These are phyloP conservation scores for Melanotaenia nigrans DNA, from an alignment of 2,797 vertebrate genomes.

Conservation along the genomic window DNA sequence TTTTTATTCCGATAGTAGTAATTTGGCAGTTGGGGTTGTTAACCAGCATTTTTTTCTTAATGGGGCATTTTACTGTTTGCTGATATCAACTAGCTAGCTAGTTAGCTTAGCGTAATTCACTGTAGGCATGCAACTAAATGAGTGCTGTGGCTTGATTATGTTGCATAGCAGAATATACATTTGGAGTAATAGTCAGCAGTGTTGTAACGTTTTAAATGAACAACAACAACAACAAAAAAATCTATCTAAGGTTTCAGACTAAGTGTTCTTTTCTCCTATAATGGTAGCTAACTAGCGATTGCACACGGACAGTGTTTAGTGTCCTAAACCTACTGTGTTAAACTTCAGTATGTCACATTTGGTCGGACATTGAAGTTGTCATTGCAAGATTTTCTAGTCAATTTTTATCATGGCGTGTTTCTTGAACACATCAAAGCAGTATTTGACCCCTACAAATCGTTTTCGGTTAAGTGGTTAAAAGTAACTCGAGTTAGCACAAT, in stretches of 20 bases:
- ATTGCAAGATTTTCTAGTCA: background rate
- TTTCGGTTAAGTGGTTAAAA: background rate
- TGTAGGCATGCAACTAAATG: background rate
- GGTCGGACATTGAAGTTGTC: background rate
- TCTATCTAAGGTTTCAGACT: background rate
- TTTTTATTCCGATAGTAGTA: background rate
- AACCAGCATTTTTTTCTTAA: background rate
- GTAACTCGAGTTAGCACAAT: background rate
- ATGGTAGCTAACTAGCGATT: background rate
- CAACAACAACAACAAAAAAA: background rate
- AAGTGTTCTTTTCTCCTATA: background rate
- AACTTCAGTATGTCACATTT: background rate
- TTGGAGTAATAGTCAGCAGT: background rate
- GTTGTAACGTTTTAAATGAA: rapidly evolving
- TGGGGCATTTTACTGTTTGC: slow-evolving; percentile 31
- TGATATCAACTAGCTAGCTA: slow-evolving; percentile 43
- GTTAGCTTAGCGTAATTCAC: slow-evolving; percentile 50
- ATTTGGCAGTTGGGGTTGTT: background rate
- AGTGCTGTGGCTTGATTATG: background rate
- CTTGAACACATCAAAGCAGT: background rate
- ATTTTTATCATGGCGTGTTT: rapidly evolving
- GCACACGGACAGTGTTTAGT: slow-evolving; percentile 34
- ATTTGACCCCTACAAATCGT: background rate
- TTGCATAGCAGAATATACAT: background rate
- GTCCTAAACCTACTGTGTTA: slow-evolving; percentile 29